phyloP scores from a whole-genome alignment of 2,888 invertebrate species.

The Eristalinus sepulchralis region DNA sequence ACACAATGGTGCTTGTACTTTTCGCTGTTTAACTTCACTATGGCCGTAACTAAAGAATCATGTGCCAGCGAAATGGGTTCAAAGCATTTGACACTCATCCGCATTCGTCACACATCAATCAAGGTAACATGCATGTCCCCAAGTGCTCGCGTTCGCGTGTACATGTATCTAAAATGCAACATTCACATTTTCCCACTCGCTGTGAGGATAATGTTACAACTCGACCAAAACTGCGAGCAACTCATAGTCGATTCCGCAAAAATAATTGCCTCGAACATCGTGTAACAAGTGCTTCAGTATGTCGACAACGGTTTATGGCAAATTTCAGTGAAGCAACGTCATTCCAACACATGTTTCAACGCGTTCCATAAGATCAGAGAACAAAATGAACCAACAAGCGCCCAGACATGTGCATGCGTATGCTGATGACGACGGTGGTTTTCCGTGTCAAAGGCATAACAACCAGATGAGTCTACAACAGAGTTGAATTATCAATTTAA shows the following conservation, averaged over 20 bases:
- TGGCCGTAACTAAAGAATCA: too few relatives aligned
- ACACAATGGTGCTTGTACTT: too few relatives aligned
- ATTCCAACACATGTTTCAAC: slow-evolving; percentile 54
- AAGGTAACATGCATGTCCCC: background rate
- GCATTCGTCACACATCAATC: background rate
- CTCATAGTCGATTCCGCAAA: slow-evolving; percentile 2
- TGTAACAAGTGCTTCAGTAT: slow-evolving; percentile 52
- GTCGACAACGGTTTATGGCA: slow-evolving; percentile 50
- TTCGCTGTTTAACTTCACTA: too few relatives aligned
- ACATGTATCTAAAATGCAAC: background rate
- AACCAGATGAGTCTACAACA: slow-evolving; percentile 20
- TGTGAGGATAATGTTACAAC: background rate
- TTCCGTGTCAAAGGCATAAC: slow-evolving; percentile 19
- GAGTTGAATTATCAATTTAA: slow-evolving; percentile 59
- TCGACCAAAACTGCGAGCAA: background rate
- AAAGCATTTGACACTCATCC: background rate
- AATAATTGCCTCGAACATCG: slow-evolving; percentile 46
- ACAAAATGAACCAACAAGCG: background rate
- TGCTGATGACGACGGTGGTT: background rate
- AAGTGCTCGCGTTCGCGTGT: background rate
- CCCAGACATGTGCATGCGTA: background rate
- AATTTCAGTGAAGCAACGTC: slow-evolving; percentile 40
- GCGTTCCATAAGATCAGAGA: slow-evolving; percentile 20
- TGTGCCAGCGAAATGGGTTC: background rate
- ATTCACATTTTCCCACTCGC: background rate